phyloP scores from a whole-genome alignment of 2,797 vertebrate genomes.

The Allobates femoralis region DNA sequence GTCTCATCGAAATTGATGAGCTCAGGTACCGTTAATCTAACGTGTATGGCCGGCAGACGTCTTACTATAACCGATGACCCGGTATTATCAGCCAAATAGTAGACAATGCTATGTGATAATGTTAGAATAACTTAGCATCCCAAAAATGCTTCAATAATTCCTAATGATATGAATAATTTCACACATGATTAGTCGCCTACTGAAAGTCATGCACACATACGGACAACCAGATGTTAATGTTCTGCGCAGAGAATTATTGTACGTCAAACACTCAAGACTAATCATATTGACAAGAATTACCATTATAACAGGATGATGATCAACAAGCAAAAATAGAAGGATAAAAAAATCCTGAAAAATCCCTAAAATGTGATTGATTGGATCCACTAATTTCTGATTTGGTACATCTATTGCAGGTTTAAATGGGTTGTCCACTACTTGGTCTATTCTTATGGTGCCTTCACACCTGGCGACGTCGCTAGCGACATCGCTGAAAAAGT shows the following conservation, averaged over 20 bases:
- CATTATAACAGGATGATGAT: not conserved
- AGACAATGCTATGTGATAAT: not conserved
- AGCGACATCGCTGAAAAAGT: too few relatives aligned
- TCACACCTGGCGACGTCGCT: too few relatives aligned
- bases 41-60: not conserved
- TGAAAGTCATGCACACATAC: conserved; percentile 12
- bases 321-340: not conserved
- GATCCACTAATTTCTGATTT: not conserved
- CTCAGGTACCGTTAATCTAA: too few relatives aligned
- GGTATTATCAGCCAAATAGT: not conserved
- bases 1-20: too few relatives aligned
- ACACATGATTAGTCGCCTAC: conserved; percentile 24
- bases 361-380: not conserved
- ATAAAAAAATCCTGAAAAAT: not conserved
- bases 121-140: not conserved
- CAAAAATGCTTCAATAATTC: conserved; percentile 4
- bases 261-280: not conserved
- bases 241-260: not conserved
- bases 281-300: not conserved
- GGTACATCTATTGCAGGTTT: not conserved
- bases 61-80: not conserved
- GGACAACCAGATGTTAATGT: conserved; percentile 16
- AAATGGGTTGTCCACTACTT: too few relatives aligned
- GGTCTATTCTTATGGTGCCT: too few relatives aligned
- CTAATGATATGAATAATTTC: conserved; percentile 22